Conservation (phyloP, 1,140 invertebrate species). For the Agrilus planipennis region DNA sequence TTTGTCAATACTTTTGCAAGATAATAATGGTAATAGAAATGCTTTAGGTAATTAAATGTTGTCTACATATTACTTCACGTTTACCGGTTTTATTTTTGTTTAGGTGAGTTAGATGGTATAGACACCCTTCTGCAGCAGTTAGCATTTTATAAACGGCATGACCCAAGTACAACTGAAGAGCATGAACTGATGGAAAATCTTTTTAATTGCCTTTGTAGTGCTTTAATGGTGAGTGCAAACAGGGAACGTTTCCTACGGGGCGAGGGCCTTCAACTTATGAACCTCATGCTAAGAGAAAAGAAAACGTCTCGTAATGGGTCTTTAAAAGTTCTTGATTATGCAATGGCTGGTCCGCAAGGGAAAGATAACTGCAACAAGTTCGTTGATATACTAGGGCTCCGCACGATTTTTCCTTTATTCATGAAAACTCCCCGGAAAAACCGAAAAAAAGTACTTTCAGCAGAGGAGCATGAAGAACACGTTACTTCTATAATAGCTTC, state of each 20-base stretch:
- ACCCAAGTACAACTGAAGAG: constrained; percentile 83
- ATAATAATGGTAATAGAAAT: constrained; percentile 69
- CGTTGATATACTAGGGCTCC: constrained; percentile 92
- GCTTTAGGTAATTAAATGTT: too few relatives aligned
- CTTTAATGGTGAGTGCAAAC: constrained; percentile 78
- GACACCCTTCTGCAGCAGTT: constrained; percentile 92
- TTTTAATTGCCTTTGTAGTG: constrained; percentile 90
- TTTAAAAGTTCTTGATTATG: constrained; percentile 92
- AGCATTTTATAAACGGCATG: constrained; percentile 89
- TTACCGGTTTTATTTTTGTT: too few relatives aligned
- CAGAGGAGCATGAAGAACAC: constrained; percentile 93
- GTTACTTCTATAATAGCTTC: constrained; percentile 89
- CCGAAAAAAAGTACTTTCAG: constrained; percentile 63
- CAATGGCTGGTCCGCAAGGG: constrained; percentile 85
- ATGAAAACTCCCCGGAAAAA: constrained; percentile 95
- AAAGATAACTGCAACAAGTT: constrained; percentile 96
- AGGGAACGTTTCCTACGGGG: constrained; percentile 85
- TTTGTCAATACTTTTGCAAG: constrained; percentile 88
- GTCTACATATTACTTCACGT: too few relatives aligned
- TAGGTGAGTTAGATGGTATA: constrained; percentile 92
- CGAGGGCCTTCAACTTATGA: constrained; percentile 93
- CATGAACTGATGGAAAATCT: constrained; percentile 98
- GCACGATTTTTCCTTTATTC: constrained; percentile 95
- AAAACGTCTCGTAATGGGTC: constrained; percentile 94
- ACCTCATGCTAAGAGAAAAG: constrained; percentile 94